Evolutionary conservation across 2,113 vertebrate genomes (phyloP).

Genomic region (Callopanchax toddi): DNA sequence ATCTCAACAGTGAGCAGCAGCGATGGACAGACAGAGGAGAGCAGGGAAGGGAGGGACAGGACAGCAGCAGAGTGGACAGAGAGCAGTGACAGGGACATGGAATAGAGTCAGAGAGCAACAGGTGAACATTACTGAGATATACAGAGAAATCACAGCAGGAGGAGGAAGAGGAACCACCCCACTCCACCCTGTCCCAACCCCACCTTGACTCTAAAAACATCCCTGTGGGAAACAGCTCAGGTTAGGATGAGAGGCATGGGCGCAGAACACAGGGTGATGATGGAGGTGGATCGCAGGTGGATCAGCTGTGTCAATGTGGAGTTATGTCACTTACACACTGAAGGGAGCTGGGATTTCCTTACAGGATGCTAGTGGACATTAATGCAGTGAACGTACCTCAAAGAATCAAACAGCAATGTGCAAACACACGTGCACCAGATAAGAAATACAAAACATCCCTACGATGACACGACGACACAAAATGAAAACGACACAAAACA

Average conservation of each 20-base stretch:
- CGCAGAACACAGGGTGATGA: constrained; percentile 41
- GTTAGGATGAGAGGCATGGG: constrained; percentile 56
- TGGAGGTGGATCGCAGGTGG: constrained; percentile 51
- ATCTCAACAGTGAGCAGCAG: constrained; percentile 66
- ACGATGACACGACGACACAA: constrained; percentile 11
- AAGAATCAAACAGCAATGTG: constrained; percentile 34
- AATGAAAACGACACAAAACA: constrained; percentile 6
- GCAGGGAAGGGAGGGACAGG: constrained; percentile 4
- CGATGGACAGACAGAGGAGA: constrained; percentile 47
- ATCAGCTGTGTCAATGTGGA: constrained; percentile 26
- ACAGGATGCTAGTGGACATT: constrained; percentile 5
- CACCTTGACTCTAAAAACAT: constrained; percentile 19
- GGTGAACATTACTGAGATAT: constrained; percentile 61
- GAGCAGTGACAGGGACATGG: constrained; percentile 54
- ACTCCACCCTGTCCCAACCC: constrained; percentile 23
- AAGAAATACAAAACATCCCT: constrained; percentile 4
- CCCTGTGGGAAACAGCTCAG: constrained; percentile 61
- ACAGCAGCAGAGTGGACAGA: constrained; percentile 36
- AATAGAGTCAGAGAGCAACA: constrained; percentile 53
- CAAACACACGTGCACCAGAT: constrained; percentile 26
- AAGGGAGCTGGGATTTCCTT: constrained; percentile 24
- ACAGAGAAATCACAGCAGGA: constrained; percentile 55
- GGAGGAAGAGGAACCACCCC: constrained; percentile 39
- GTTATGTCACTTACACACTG: constrained; percentile 22
- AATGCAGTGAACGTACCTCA: constrained; percentile 60